Evolutionary conservation across 2,113 vertebrate genomes (phyloP), one percentile per base, ranked within the genome.

Genomic region (Leucopternis melanops): DNA sequence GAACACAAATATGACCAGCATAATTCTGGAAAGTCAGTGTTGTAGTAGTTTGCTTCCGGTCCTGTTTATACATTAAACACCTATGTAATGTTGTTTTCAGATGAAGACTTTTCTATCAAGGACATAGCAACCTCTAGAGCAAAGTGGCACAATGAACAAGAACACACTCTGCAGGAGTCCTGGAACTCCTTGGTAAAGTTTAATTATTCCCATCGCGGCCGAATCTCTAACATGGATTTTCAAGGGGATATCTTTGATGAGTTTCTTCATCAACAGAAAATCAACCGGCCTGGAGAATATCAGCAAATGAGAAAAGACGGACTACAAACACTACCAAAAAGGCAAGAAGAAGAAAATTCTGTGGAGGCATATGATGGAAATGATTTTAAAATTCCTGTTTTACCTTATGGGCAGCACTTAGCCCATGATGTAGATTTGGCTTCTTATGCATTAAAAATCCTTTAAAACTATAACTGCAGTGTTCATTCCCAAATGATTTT

Each of bases 231-330:
- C 97, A 97, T 98, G 98, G 98, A 98, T 52, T 98, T 98, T 52
- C 99, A 99, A 78, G 98, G 98, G 0, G 99, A 99, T 97, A 97
- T 99, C 90, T 98, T 99, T 61, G 99, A 99, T 32, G 99, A 99
- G 95, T 99, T 99, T 94, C 98, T 99, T 58, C 99, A 99, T 87
- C 99, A 99, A 17, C 98, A 99, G 95, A 98, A 92, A 42, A 86
- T 92, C 71, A 85, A 73, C 55, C 97, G 96, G 9, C 94, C 88
- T 45, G 92, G 96, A 9, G 88, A 98, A 6, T 20, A 14, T 34
- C 92, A 95, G 62, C 67, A 87, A 44, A 27, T 52, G 19, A 38
- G 72, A 47, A 98, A 96, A 81, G 98, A 97, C 7, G 88, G 85
- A 9, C 58, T 75, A 12, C 95, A 83, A 3, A 98, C 97, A 22